Base-by-base conservation (phyloP, 1,140 invertebrate species). In the Hirudo medicinalis region DNA sequence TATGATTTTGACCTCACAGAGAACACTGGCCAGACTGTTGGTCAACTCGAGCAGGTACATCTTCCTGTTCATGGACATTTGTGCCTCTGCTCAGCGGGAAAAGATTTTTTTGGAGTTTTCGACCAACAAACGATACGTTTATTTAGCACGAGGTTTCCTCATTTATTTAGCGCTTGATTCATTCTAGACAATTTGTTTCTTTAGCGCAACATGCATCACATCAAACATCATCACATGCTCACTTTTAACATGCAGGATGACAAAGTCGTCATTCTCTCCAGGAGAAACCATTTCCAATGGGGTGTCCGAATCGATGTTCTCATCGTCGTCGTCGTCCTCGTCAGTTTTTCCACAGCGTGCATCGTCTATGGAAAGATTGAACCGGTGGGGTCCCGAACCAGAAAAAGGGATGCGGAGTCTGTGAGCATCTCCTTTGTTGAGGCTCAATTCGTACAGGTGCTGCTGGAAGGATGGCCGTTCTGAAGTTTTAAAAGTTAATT, bases 311-410 rank as follows among this genome's bases (percentile, higher is more conserved):
- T n/a, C 19, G 57, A 25, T 15, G 19, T 63, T 15, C 8, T 63
- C 57, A n/a, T 63, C 20, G 29, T 63, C 57, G 29, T 63, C 57
- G 29, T 63, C 57, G 57, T 63, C 57, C 1, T 32, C 57, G 29
- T n/a, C 57, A 57, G 5, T 25, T 32, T 63, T 63, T 63, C 22
- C 57, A n/a, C 0, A 13, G 11, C 29, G 22, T 25, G 29, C 22
- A 20, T 63, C 57, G 57, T 63, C 57, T 8, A 63, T 63, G 11
- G 57, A 63, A 22, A 63, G 57, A 63, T 63, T 63, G 57, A 63
- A 63, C 4, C 57, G 57, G 20, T 63, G 57, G 11, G 57, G 57
- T 13, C 11, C 13, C 2, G 57, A 63, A 32, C 57, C 57, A 11
- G 57, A 63, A 63, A 63, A 63, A 25, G 57, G 22, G 8, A 63